phyloP scores from a whole-genome alignment of 2,888 invertebrate species.

The Amblyjoppa proteus region DNA sequence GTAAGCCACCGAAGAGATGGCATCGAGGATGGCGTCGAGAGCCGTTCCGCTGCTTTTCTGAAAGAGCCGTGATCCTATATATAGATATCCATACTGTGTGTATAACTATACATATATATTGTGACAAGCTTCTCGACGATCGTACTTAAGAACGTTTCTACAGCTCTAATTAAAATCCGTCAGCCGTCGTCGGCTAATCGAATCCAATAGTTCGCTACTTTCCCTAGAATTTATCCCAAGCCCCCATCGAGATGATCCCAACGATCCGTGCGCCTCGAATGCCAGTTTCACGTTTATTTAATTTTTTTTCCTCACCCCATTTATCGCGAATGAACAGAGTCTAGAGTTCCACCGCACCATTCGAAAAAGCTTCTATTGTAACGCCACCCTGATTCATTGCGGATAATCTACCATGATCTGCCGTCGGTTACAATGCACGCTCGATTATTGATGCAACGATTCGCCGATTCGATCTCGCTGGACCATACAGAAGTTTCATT shows the following conservation, averaged over 20 bases:
- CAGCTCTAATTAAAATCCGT: constrained; percentile 60
- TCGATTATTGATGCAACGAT: neutral
- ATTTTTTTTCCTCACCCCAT: neutral
- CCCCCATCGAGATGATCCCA: constrained; percentile 4
- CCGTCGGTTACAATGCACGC: neutral
- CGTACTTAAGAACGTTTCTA: constrained; percentile 34
- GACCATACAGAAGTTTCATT: neutral
- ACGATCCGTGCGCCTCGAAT: constrained; percentile 3
- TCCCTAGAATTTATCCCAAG: constrained; percentile 37
- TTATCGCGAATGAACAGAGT: constrained; percentile 18
- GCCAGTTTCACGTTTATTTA: neutral
- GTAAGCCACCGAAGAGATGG: constrained; percentile 9
- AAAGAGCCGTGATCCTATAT: constrained; percentile 15
- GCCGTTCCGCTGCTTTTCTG: constrained; percentile 17
- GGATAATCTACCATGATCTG: neutral
- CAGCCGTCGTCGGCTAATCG: constrained; percentile 47
- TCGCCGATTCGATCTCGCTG: neutral
- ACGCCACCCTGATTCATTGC: neutral
- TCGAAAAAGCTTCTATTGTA: constrained; percentile 4
- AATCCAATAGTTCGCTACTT: constrained; percentile 56
- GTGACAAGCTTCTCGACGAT: constrained; percentile 21
- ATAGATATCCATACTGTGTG: constrained; percentile 15
- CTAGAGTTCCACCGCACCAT: neutral
- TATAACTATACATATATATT: constrained; percentile 1
- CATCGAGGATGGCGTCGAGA: constrained; percentile 4